These are phyloP conservation scores for Notarius quadriscutis DNA, from an alignment of 2,113 vertebrate genomes.

Conservation along the genomic window DNA sequence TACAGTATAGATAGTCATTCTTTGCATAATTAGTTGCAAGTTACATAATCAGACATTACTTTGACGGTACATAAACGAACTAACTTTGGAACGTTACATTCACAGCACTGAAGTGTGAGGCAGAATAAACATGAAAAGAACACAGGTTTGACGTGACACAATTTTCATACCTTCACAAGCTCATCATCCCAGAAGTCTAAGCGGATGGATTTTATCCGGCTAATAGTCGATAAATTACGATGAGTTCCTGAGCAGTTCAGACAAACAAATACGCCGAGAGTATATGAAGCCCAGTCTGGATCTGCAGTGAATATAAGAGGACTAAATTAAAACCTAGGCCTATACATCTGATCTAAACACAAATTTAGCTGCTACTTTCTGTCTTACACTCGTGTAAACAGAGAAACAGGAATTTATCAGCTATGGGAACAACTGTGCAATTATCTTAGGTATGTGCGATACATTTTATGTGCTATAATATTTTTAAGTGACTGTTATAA, in stretches of 20 bases:
- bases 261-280: constrained; percentile 88
- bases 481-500: too few relatives aligned
- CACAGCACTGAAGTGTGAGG: neutral
- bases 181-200: constrained; percentile 90
- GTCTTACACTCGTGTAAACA: neutral
- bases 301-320: constrained; percentile 66
- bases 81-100: neutral
- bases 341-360: neutral
- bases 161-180: constrained; percentile 78
- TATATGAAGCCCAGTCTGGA: constrained; percentile 89
- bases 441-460: neutral
- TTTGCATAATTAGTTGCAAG: neutral
- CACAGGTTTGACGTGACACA: neutral
- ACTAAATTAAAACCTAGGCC: neutral
- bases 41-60: neutral
- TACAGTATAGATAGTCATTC: neutral
- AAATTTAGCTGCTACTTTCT: neutral
- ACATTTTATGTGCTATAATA: too few relatives aligned
- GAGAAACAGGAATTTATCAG: neutral
- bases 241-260: constrained; percentile 88
- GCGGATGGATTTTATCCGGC: constrained; percentile 84
- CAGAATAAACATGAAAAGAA: neutral
- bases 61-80: neutral
- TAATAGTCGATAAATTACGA: constrained; percentile 80
- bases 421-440: neutral